Base-by-base conservation (phyloP, 2,113 vertebrate genomes). In the Poeciliopsis prolifica region DNA sequence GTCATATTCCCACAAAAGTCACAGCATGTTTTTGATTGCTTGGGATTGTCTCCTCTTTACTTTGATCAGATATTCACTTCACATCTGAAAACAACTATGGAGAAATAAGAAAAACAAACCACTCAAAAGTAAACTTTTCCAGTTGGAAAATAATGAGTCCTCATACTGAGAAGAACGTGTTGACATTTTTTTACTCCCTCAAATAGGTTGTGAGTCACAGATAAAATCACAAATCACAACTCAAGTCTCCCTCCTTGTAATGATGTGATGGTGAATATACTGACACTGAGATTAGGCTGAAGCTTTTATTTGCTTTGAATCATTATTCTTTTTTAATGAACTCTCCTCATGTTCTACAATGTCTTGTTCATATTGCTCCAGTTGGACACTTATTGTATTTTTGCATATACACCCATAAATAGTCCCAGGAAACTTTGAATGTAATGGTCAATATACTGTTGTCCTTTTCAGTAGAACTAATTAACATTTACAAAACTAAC, bases 81-180 rank as follows among this genome's bases (percentile, higher is more conserved):
- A 68, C 70, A 60, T 9, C 5, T 61, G 40, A 73, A 75, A 70
- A 79, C 33, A 65, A 26, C 6, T 29, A 8, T 15, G 35, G 35
- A 24, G 22, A 65, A 40, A 37, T 24, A 22, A 24, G 14, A 33
- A 2, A 30, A 22, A 35, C 11, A 26, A 40, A 40, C n/a, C 14
- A 40, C 3, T 67, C n/a, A 28, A 62, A 72, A 70, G 65, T 77
- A 31, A 81, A 84, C 64, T 72, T 61, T 78, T 37, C 15, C 19
- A 61, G 75, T 15, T 42, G 69, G 60, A 72, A 78, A 82, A 79
- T 90, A 87, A 86, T 85, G 78, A 88, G 78, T 65, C 68, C 70
- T 67, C 51, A 70, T 19, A 58, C 75, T 74, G 66, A 54, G 68
- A 80, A 72, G 61, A 37, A 37, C 3, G 68, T 77, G 7, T 67